Base-by-base conservation (phyloP, 2,113 vertebrate species). In the Tenebrosternarchus preto region DNA sequence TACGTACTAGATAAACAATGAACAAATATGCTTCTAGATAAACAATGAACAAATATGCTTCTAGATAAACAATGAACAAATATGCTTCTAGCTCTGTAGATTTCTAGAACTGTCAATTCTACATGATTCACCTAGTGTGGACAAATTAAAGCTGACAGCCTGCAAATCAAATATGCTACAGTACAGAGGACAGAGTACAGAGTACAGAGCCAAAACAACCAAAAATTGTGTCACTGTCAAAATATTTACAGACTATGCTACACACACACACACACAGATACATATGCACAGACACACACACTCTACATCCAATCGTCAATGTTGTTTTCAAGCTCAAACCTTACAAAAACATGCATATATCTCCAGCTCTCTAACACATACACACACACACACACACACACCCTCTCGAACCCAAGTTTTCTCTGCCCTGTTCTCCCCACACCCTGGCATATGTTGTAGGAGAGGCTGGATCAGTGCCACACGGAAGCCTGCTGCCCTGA, bases 381-480 rank as follows among this genome's bases (percentile, higher is more conserved):
- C 67, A 39, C 57, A 16, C 71, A 59, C 70, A 27, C 16, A 31
- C 22, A 29, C 43, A 53, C 36, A 72, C 59, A 66, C 55, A 24
- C 20, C 19, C 53, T 73, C 63, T 61, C 20, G 75, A 39, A 24
- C 59, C 76, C 50, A 69, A 36, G 63, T 55, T 68, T 55, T 78
- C 67, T 70, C 53, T 15, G 55, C 56, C 36, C 55, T 75, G 72
- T 80, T 80, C 82, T 69, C 80, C 46, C 66, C 77, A 57, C 81
- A 88, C 85, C 69, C 83, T 84, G 89, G 89, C 91, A 92, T 92
- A 91, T 92, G 90, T 80, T 84, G 79, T 87, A 88, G 77, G 59
- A 89, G 87, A 88, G 89, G 86, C 90, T 92, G 92, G 91, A 90
- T 83, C 86, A 79, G 82, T 83, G 91, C 91, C 91, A 93, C 92